Conservation (phyloP, 2,888 invertebrate genomes). For the Microplitis manilae region DNA sequence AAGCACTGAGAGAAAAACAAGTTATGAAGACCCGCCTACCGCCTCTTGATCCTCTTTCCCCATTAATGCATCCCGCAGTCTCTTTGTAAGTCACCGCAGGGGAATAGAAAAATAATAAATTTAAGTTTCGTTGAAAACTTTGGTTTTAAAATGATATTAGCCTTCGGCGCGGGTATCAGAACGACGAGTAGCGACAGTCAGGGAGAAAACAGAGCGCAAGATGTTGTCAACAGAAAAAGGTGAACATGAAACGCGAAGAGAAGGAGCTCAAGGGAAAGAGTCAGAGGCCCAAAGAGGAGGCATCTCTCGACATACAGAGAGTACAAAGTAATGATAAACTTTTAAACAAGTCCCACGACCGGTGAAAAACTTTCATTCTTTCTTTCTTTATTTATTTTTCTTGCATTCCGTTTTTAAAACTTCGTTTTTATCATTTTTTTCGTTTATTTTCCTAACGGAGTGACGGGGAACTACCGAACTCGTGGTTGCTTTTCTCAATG, state of each 20-base stretch:
- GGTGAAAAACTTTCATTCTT: conserved; percentile 40
- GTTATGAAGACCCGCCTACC: background rate
- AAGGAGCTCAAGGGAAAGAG: background rate
- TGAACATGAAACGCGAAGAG: conserved; percentile 13
- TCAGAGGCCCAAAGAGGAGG: conserved; percentile 37
- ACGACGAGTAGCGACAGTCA: conserved; percentile 23
- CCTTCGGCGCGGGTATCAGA: conserved; percentile 42
- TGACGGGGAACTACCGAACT: background rate
- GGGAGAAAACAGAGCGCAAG: no score
- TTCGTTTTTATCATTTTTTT: background rate
- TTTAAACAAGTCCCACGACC: conserved; percentile 61
- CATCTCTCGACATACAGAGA: conserved; percentile 53
- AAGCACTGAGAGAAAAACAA: background rate
- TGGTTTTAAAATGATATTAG: conserved; percentile 69
- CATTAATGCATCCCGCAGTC: conserved; percentile 3
- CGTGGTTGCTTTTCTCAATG: conserved; percentile 48
- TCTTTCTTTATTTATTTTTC: conserved; percentile 18
- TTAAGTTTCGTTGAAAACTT: conserved; percentile 66
- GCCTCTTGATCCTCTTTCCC: background rate
- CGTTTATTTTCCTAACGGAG: conserved; percentile 11
- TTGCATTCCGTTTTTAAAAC: conserved; percentile 16
- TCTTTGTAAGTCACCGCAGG: conserved; percentile 7
- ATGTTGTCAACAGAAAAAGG: background rate
- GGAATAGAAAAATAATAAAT: conserved; percentile 64
- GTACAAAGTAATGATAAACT: conserved; percentile 68